Base-by-base conservation (phyloP, 2,888 invertebrate genomes). In the Oscheius sp. region DNA sequence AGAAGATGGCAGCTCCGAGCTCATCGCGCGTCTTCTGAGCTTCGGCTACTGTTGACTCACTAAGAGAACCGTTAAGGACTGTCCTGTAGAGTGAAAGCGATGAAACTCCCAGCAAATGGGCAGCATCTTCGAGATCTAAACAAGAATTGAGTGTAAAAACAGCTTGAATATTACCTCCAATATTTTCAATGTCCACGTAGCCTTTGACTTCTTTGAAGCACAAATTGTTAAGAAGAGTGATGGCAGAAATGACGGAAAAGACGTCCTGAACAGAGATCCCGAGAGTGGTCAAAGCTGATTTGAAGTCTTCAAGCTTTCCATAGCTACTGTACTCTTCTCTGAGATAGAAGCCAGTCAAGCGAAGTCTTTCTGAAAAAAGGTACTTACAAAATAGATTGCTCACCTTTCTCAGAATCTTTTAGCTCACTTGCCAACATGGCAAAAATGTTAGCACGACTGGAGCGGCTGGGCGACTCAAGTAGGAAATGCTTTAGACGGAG, bases 91-190 rank as follows among this genome's bases (percentile, higher is more conserved):
- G 76, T 10, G 79, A 73, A 0, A 81, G 51, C 2, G 81, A 77
- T 2, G 81, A 81, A 1, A 81, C 72, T 35, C 79, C 79, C 0
- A 81, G 63, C 21, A 81, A 55, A 62, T 59, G 66, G 53, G 78
- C 58, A 3, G 81, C 81, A 62, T 81, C 81, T 68, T 81, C 81
- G 9, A 81, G 55, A 71, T 81, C 81, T 80, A 65, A 37, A 79
- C 74, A 13, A 2, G 11, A 33, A 32, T 3, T 7, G 4, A 37
- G 4, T 47, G 37, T 9, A 58, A 53, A 13, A 42, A 5, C 2
- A 1, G 4, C 13, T 29, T 3, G 9, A 37, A 13, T 13, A 10
- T 35, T 29, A 80, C 80, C 80, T 33, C 76, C 72, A 32, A 81
- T 72, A 50, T 81, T 81, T 4, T 81, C 81, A 35, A 81, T 70